A percentile compares a stretch with the other conserved stretches of the same genome.
Evolutionary conservation across 2,888 invertebrate species (phyloP).

Genomic region (Athripsodes cinereus): DNA sequence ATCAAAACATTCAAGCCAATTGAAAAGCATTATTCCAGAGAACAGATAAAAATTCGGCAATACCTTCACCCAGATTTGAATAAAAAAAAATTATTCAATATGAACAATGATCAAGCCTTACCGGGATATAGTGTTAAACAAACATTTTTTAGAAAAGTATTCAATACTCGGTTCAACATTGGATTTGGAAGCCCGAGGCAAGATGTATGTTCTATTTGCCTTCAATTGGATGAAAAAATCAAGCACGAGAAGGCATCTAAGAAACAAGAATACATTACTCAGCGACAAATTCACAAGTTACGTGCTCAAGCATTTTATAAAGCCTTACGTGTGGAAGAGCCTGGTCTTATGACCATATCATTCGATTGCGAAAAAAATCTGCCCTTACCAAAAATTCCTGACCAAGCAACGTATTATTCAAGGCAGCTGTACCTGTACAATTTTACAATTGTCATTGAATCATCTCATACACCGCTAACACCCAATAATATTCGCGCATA

Average conservation of each 20-base stretch:
- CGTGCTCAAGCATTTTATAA: background rate
- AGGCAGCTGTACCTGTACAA: constrained; percentile 30
- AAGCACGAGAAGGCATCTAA: background rate
- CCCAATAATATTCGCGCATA: constrained; percentile 27
- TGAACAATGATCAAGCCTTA: background rate
- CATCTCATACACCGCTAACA: constrained; percentile 25
- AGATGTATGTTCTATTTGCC: background rate
- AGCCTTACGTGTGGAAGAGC: background rate
- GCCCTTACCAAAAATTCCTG: constrained; percentile 30
- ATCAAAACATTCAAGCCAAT: background rate
- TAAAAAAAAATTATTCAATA: background rate
- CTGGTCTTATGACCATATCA: constrained; percentile 15
- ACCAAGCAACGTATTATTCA: constrained; percentile 31
- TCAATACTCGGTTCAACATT: background rate
- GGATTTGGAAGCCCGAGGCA: background rate
- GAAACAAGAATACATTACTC: background rate
- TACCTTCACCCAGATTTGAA: background rate
- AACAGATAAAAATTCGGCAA: background rate
- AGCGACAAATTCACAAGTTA: background rate
- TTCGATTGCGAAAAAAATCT: constrained; percentile 29
- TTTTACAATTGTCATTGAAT: constrained; percentile 29
- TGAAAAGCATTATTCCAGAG: background rate
- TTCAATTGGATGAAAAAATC: background rate
- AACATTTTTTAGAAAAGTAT: background rate
- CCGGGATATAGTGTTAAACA: background rate